Evolutionary conservation across 2,113 vertebrate species (phyloP), one percentile per base, ranked within the genome.

Genomic region (Oreochromis aureus): DNA sequence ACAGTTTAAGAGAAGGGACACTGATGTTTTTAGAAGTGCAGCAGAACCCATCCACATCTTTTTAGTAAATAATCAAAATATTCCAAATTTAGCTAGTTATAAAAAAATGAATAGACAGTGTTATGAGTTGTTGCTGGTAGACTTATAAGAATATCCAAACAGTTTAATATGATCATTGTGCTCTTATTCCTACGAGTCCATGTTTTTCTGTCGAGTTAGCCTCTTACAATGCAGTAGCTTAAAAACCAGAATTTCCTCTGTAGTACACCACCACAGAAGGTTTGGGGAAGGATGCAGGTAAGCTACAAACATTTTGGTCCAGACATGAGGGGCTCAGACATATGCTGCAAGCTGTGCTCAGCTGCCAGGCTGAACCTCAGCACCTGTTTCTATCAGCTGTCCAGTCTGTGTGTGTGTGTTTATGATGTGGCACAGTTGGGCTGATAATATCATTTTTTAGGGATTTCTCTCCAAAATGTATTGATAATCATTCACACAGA

Each of bases 351-450:
- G 80, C 92, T 90, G 92, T 85, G 85, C 92, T 93, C 86, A 86
- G 89, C 90, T 93, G 90, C 84, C 87, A 87, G 80, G 51, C 15
- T 5, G 89, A 91, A 89, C 90, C 81, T 89, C 69, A 73, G 76
- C 93, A 92, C 93, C 93, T 95, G 94, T 91, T 89, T 89, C 71
- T 80, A 63, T 94, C 94, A 94, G 93, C 91, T 93, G 94, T 91
- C 92, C 89, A 12, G 81, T 87, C 69, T 88, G 56, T 80, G 32
- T 78, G 39, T 13, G 36, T 88, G 63, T 88, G 63, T 86, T 83
- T 84, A 53, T 81, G 53, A 73, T 41, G 84, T 41, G 30, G 34
- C 48, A 81, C 2, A 4, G 9, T 22, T 61, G 73, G 30, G 80
- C 80, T 10, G 22, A 22, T 18, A 27, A 10, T 30, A 82, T 63